These are phyloP conservation scores for Microcebus tavaratra DNA, from an alignment of 2,113 vertebrate genomes.

Conservation along the genomic window DNA sequence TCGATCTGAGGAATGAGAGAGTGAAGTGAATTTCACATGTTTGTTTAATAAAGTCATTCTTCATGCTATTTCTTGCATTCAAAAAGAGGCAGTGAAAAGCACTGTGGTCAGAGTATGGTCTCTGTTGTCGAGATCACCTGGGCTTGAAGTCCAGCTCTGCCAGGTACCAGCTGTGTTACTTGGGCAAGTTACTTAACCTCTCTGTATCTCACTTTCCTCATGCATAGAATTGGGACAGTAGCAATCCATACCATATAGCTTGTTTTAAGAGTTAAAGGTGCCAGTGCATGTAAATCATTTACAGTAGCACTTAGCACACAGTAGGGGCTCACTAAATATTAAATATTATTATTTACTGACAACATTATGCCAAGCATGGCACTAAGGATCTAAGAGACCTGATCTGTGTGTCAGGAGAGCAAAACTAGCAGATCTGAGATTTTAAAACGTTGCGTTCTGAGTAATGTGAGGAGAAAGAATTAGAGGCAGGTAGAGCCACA, in stretches of 20 bases:
- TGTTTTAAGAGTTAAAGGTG: neutral
- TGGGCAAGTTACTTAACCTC: neutral
- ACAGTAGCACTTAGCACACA: neutral
- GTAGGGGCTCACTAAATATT: neutral
- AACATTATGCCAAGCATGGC: neutral
- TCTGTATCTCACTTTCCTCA: neutral
- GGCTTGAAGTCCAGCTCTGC: neutral
- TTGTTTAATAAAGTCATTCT: neutral
- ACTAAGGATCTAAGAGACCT: neutral
- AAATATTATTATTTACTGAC: neutral
- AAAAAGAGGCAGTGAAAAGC: neutral
- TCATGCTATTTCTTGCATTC: neutral
- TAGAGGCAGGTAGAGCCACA: neutral
- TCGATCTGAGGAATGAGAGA: neutral
- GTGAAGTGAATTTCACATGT: neutral
- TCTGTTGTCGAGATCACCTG: neutral
- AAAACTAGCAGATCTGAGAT: neutral
- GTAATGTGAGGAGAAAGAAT: neutral
- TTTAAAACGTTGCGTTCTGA: neutral
- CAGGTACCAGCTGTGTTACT: neutral
- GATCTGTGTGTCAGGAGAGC: neutral
- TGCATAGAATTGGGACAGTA: neutral
- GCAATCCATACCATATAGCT: neutral
- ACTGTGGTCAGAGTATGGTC: neutral
- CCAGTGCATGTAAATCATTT: neutral